Base-by-base conservation (phyloP, 2,113 vertebrate genomes). In the Synodontis membranacea region DNA sequence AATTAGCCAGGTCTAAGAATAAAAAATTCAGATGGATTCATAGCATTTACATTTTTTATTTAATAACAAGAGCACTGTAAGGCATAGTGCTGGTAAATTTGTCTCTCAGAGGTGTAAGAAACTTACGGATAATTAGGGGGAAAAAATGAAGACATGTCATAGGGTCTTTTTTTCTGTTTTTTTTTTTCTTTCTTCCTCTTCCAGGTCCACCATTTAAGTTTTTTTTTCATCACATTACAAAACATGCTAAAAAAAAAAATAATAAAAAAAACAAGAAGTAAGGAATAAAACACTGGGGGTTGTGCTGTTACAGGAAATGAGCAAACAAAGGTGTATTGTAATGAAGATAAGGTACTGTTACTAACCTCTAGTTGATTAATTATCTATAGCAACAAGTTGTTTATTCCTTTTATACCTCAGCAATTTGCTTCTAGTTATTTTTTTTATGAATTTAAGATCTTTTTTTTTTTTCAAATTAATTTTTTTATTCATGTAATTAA, bases 1-100 rank as follows among this genome's bases (percentile, higher is more conserved):
- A 64, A 82, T 48, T 46, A 82, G 37, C 25, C 39, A 11, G 14
- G 80, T 82, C 42, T 46, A 48, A 11, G 58, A 62, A 60, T 17
- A 39, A 37, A 37, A 81, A 81, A 82, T 64, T 64, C 39, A 82
- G 39, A 64, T 48, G 7, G 80, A 82, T 64, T 48, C 39, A 46
- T 46, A 44, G 80, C 39, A 62, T 82, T 54, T 60, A 42, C 54
- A 81, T 28, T 81, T 15, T 81, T 60, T 15, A 81, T 81, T 3
- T 81, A 60, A 81, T 81, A 81, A 81, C 23, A 17, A 58, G 56
- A 42, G 23, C 37, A 42, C 79, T 9, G 31, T 34, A 31, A 79
- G 76, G 48, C n/a, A 34, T 19, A 5, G 76, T 78, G 46, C 31
- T 70, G 6, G 34, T 15, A 39, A 39, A 39, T 42, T 19, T 68